These are phyloP conservation scores for Danio choprae DNA, from an alignment of 2,797 vertebrate species.

Conservation along the genomic window DNA sequence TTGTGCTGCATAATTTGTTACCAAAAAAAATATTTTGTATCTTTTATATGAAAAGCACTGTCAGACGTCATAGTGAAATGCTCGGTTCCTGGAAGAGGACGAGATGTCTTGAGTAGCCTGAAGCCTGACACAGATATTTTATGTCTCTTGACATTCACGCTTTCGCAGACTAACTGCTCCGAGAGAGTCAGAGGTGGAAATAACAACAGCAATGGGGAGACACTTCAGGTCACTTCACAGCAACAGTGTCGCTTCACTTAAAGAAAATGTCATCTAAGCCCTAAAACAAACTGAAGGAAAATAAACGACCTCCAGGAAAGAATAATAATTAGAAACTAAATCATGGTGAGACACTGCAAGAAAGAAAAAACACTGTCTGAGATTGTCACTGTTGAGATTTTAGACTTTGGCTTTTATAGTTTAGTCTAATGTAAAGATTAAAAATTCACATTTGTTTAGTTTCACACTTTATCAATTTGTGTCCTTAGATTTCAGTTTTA, in stretches of 20 bases:
- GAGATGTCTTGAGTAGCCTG: background rate
- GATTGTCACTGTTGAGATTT: too few relatives aligned
- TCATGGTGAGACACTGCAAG: too few relatives aligned
- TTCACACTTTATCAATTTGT: too few relatives aligned
- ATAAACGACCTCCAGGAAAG: background rate
- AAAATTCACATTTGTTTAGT: too few relatives aligned
- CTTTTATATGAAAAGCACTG: too few relatives aligned
- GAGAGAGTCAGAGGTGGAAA: constrained; percentile 43
- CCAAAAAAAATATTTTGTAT: too few relatives aligned
- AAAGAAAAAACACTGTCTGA: constrained; percentile 6
- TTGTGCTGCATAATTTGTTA: background rate
- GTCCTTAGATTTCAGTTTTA: too few relatives aligned
- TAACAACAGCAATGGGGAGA: constrained; percentile 27
- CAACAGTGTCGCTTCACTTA: constrained; percentile 22
- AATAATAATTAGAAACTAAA: background rate
- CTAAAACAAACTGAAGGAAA: constrained; percentile 16
- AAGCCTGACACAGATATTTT: constrained; percentile 32
- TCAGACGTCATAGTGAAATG: background rate
- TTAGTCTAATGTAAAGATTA: too few relatives aligned
- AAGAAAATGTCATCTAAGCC: constrained; percentile 41
- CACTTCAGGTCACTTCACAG: constrained; percentile 48
- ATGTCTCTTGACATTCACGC: constrained; percentile 34
- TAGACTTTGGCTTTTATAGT: too few relatives aligned
- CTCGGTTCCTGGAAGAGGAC: background rate
- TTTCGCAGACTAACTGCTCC: constrained; percentile 28